Base-by-base conservation (phyloP, 2,888 invertebrate species). In the Plemyria rubiginata region DNA sequence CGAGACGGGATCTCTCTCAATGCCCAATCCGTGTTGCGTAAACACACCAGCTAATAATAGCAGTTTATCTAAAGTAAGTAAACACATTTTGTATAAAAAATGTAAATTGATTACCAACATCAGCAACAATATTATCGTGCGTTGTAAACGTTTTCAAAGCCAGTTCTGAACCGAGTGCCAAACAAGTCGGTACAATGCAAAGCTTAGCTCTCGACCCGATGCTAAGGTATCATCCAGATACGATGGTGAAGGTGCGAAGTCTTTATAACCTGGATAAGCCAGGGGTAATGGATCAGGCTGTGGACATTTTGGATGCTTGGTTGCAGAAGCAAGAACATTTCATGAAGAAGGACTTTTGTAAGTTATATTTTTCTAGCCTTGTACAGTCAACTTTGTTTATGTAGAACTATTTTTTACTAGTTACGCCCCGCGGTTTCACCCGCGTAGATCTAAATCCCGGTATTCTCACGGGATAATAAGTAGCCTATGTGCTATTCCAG, bases 311-410 rank as follows among this genome's bases (percentile, higher is more conserved):
- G 43, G 68, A 73, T n/a, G 66, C 67, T 4, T 80, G 79, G 79
- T 50, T 77, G 0, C 60, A 74, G 43, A 72, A 75, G 29, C 81
- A 81, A 49, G 57, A 62, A 6, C 79, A 81, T 66, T 75, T 79
- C 22, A 52, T 54, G 15, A 75, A 71, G 51, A 79, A 73, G 52
- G 70, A 74, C 53, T 80, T 73, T 50, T 13, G 79, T 80, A 52
- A 76, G 73, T 74, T 43, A 13, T 36, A 11, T 38, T 11, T 8
- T 38, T 8, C 32, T 11, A 2, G 36, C 9, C 11, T 38, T 38
- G 36, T 38, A 1, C 11, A 5, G 7, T 32, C 4, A 8, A 32
- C 1, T 5, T 32, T 32, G 32, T 32, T 32, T 32, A 6, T 5
- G 32, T 22, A 22, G 22, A 22, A 22, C 22, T n/a, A n/a, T n/a